A percentile compares a stretch with the other conserved stretches of the same genome.
Evolutionary conservation across 2,797 vertebrate genomes (phyloP).

Genomic region (Sebastes iracundus): DNA sequence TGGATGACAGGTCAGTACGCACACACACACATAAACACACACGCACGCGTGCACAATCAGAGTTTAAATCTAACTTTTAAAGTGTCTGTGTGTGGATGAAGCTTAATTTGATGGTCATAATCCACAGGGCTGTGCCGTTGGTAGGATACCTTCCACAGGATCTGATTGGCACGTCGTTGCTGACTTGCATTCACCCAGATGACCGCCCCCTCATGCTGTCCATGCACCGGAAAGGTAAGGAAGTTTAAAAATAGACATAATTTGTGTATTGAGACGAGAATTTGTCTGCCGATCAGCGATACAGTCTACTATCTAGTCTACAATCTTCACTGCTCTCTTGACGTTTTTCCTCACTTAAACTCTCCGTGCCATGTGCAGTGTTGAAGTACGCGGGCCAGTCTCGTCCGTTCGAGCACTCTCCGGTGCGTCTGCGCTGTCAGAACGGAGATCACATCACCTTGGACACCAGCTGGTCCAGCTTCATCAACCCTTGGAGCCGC

Average conservation of each 20-base stretch:
- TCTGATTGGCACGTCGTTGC: constrained; percentile 88
- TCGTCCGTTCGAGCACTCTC: constrained; percentile 87
- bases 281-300: neutral
- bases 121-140: constrained; percentile 87
- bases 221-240: constrained; percentile 88
- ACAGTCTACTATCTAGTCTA: neutral
- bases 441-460: constrained; percentile 91
- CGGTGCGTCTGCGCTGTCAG: constrained; percentile 88
- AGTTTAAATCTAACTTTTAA: neutral
- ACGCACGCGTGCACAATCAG: too few species aligned
- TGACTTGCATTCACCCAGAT: constrained; percentile 88
- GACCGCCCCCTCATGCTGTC: constrained; percentile 89
- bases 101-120: neutral
- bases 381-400: constrained; percentile 87
- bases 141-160: constrained; percentile 92
- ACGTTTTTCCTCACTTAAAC: neutral
- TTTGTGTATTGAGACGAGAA: neutral
- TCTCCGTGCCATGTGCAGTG: constrained; percentile 70
- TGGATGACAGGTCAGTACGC: constrained; percentile 88
- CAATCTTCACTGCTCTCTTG: neutral
- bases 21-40: too few species aligned
- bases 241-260: neutral
- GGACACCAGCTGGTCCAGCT: constrained; percentile 94
- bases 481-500: constrained; percentile 92
- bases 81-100: neutral